Percentiles rank a stretch among this genome's conserved stretches.
Evolutionary conservation across 2,113 vertebrate genomes (phyloP).

Genomic region (Conger conger): DNA sequence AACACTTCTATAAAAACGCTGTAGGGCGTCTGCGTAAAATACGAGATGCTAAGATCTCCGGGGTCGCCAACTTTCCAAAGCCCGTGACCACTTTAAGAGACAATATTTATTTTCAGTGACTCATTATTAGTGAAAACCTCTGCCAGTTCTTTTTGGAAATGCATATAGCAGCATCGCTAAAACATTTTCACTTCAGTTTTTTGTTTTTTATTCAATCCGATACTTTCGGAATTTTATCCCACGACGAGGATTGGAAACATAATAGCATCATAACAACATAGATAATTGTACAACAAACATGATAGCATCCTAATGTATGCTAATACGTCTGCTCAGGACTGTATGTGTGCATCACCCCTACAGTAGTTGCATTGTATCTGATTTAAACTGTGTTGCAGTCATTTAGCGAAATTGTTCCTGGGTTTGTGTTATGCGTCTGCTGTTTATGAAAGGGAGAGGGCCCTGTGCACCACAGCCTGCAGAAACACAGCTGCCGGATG

Average conservation of each 20-base stretch:
- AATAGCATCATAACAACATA: too few relatives aligned
- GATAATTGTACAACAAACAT: too few relatives aligned
- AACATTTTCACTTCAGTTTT: too few relatives aligned
- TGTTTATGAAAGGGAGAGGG: not conserved
- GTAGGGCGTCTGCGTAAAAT: not conserved
- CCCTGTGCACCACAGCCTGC: not conserved
- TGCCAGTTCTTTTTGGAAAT: too few relatives aligned
- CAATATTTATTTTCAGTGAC: not conserved
- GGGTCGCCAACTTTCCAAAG: not conserved
- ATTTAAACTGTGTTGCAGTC: not conserved
- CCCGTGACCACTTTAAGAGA: not conserved
- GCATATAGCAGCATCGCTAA: too few relatives aligned
- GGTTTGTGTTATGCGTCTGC: not conserved
- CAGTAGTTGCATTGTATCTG: not conserved
- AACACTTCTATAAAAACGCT: conserved; percentile 27
- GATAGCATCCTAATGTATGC: too few relatives aligned
- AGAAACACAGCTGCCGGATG: not conserved
- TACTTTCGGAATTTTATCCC: too few relatives aligned
- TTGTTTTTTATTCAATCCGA: too few relatives aligned
- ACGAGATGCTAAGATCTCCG: not conserved
- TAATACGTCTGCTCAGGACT: too few relatives aligned
- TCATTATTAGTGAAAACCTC: not conserved
- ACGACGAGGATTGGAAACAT: too few relatives aligned
- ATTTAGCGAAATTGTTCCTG: not conserved
- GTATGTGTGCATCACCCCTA: not conserved